These are phyloP conservation scores for Folsomia candida DNA, from an alignment of 2,888 invertebrate species.

Conservation along the genomic window DNA sequence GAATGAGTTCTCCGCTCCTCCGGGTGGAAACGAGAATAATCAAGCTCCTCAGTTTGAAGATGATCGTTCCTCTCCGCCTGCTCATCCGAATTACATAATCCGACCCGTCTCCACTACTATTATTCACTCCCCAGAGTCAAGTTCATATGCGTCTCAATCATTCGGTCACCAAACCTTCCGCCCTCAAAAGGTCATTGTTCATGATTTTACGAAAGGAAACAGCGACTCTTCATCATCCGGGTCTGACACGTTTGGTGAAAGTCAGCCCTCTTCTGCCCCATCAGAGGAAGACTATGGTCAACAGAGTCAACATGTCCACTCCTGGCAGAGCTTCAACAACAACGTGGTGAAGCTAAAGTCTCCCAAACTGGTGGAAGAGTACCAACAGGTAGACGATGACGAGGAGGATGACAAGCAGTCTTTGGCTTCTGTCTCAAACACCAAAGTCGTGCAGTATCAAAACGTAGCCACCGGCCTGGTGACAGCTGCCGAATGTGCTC, in stretches of 20 bases:
- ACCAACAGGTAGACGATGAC: conserved; percentile 18
- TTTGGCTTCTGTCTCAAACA: conserved; percentile 5
- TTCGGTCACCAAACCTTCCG: conserved; percentile 32
- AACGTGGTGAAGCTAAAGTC: conserved; percentile 11
- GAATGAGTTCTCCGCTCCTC: neutral
- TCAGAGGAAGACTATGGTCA: conserved; percentile 18
- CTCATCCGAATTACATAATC: too few relatives aligned
- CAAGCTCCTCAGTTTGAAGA: neutral
- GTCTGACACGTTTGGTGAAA: neutral
- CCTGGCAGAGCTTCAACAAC: conserved; percentile 8
- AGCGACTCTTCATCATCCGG: neutral
- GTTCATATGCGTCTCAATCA: conserved; percentile 28
- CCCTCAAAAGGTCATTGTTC: conserved; percentile 34
- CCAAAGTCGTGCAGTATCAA: conserved; percentile 18
- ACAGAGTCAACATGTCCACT: conserved; percentile 18
- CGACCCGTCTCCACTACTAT: conserved; percentile 36
- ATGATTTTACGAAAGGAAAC: conserved; percentile 28
- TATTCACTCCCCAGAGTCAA: conserved; percentile 33
- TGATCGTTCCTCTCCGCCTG: conserved; percentile 4
- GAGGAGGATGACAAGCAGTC: conserved; percentile 4
- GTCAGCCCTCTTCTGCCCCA: neutral
- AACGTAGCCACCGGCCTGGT: conserved; percentile 32
- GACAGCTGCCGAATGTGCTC: conserved; percentile 32
- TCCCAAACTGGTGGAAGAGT: conserved; percentile 29
- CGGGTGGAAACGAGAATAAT: neutral